Percentiles rank a stretch among this genome's conserved stretches.
Conservation (phyloP, 1,140 invertebrate species). For the Drosophila parabipectinata region DNA sequence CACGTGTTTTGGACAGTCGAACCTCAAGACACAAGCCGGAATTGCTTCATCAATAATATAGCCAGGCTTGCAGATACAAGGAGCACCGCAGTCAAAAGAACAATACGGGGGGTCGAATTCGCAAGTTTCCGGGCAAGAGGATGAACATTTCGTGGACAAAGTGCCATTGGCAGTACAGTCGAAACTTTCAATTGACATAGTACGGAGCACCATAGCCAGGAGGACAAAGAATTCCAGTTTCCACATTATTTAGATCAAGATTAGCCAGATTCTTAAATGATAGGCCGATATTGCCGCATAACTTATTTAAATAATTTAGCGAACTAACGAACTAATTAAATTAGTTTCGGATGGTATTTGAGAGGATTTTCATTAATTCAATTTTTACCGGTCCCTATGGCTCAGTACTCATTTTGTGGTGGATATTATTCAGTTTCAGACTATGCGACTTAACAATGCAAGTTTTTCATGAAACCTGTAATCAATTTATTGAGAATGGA, state of each 20-base stretch:
- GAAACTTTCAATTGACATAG: not conserved
- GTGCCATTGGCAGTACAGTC: not conserved
- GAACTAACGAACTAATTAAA: no score
- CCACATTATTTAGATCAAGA: not conserved
- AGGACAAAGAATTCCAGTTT: not conserved
- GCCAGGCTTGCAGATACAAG: not conserved
- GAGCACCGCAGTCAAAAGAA: not conserved
- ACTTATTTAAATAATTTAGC: no score
- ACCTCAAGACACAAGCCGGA: not conserved
- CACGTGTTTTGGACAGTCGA: not conserved
- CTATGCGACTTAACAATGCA: no score
- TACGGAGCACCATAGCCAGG: not conserved
- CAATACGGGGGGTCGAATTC: not conserved
- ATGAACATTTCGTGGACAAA: not conserved
- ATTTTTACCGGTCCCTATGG: no score
- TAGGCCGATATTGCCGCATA: no score
- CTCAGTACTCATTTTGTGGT: no score
- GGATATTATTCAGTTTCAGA: no score
- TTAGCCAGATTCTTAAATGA: no score
- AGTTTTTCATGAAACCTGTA: no score
- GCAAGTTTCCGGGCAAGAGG: not conserved
- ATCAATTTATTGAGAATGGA: no score
- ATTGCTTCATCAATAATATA: not conserved
- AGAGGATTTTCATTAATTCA: no score
- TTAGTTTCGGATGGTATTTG: no score